phyloP scores from a whole-genome alignment of 2,888 invertebrate species.

The Eupithecia pulchellata region DNA sequence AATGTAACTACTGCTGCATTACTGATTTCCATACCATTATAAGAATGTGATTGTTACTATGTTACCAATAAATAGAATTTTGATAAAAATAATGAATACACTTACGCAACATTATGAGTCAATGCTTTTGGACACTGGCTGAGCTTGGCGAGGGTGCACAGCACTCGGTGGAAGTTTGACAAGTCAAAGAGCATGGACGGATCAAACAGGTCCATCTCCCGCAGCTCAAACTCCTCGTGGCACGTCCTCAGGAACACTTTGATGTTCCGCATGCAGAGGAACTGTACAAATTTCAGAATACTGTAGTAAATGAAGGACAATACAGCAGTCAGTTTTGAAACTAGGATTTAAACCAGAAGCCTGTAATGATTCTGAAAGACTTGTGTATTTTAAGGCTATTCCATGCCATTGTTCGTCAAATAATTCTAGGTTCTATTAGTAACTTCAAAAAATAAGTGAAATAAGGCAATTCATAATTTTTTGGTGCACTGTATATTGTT shows the following conservation, averaged over 20 bases:
- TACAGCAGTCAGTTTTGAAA: not conserved
- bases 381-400: not conserved
- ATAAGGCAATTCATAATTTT: not conserved
- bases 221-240: conserved; percentile 92
- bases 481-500: not conserved
- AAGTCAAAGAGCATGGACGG: conserved; percentile 98
- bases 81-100: conserved; percentile 46
- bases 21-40: too few species aligned
- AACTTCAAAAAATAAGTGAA: not conserved
- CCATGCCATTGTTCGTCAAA: not conserved
- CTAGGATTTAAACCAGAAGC: not conserved
- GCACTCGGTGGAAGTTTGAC: conserved; percentile 96
- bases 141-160: conserved; percentile 95
- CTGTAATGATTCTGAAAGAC: not conserved
- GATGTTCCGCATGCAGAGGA: conserved; percentile 97
- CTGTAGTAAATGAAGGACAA: not conserved
- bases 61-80: not conserved
- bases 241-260: conserved; percentile 96
- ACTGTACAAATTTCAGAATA: conserved; percentile 84
- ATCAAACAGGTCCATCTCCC: conserved; percentile 95
- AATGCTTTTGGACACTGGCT: conserved; percentile 91
- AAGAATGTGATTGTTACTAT: not conserved
- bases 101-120: conserved; percentile 90
- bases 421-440: not conserved
- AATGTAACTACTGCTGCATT: not conserved